phyloP scores from a whole-genome alignment of 2,797 vertebrate species.

The Falco concolor region DNA sequence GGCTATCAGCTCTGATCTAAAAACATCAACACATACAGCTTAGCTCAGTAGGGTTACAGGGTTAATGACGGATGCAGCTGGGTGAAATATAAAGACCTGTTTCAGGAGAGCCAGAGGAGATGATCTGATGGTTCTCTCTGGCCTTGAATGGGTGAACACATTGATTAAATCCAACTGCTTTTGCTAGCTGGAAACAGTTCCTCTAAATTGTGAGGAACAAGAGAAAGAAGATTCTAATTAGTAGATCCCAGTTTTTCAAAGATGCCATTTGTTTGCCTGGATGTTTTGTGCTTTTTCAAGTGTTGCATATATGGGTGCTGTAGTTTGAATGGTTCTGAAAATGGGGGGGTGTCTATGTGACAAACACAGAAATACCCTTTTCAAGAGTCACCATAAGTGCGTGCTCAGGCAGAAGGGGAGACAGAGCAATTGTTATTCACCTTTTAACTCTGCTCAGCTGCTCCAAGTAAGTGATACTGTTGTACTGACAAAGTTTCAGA shows the following conservation, averaged over 20 bases:
- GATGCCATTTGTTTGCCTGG: neutral
- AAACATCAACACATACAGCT: neutral
- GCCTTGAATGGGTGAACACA: neutral
- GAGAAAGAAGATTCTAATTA: neutral
- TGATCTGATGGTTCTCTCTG: neutral
- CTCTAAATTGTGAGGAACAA: neutral
- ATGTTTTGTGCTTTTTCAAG: neutral
- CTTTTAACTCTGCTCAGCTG: neutral
- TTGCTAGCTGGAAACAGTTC: neutral
- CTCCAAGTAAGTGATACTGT: neutral
- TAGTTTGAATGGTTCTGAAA: neutral
- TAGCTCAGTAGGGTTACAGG: neutral
- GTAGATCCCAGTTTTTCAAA: neutral
- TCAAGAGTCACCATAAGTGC: neutral
- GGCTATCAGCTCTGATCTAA: neutral
- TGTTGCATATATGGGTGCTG: neutral
- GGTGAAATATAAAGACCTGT: neutral
- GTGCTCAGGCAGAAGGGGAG: neutral
- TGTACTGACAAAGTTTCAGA: neutral
- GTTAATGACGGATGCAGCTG: neutral
- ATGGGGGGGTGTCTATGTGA: neutral
- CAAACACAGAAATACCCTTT: neutral
- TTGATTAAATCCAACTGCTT: neutral
- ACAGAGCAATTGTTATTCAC: neutral
- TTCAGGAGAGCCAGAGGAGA: neutral